Percentiles rank a stretch among this genome's conserved stretches.
These are phyloP conservation scores for Ochotona curzoniae DNA, from an alignment of 2,113 vertebrate species.

Conservation along the genomic window DNA sequence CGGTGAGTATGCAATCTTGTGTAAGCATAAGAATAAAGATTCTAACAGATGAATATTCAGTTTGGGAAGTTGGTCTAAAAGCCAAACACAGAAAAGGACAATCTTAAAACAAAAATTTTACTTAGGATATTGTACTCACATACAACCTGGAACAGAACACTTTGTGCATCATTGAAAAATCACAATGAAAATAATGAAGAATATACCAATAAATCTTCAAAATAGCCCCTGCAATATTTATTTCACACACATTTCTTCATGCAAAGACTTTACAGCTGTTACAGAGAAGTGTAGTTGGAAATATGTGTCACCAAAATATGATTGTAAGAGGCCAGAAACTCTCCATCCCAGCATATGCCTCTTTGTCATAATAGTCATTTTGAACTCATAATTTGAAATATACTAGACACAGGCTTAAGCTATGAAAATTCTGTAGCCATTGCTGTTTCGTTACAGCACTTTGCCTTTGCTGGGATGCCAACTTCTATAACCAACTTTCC, in stretches of 20 bases:
- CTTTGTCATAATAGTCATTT: background rate
- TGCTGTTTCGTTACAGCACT: background rate
- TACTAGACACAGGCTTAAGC: background rate
- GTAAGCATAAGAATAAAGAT: no score
- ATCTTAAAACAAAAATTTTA: no score
- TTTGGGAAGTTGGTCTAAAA: no score
- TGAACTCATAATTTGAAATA: background rate
- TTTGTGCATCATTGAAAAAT: no score
- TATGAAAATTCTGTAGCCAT: background rate
- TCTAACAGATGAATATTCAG: no score
- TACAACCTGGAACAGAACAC: no score
- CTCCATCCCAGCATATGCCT: background rate
- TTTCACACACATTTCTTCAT: background rate
- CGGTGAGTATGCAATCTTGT: no score
- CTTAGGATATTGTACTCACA: no score
- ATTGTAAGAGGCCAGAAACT: background rate
- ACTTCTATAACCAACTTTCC: background rate
- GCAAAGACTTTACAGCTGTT: background rate
- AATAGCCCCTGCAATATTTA: no score
- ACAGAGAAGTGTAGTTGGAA: background rate
- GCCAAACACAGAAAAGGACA: no score
- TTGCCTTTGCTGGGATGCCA: background rate
- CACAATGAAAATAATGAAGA: no score
- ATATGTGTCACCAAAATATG: background rate
- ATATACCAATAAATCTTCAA: no score